phyloP scores from a whole-genome alignment of 92 coral and sea anemone species.

The Bergia puertoricense region DNA sequence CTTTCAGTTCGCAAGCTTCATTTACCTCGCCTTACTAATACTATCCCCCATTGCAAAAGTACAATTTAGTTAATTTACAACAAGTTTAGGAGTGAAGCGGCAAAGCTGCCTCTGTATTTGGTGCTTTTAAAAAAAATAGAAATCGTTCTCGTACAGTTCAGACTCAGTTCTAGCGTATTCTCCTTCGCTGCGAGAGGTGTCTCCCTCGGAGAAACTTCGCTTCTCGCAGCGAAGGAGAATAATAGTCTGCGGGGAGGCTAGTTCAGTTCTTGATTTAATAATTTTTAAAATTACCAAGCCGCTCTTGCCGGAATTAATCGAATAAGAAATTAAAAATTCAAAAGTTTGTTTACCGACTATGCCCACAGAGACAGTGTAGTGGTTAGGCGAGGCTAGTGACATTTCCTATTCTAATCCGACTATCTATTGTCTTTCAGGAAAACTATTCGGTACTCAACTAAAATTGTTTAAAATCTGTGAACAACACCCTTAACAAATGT shows the following conservation, averaged over 20 bases:
- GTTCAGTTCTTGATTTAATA: too few species aligned
- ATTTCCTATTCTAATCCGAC: constrained; percentile 2
- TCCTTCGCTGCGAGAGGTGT: too few species aligned
- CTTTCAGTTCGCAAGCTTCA: not conserved
- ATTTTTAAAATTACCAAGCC: too few species aligned
- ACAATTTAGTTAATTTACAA: not conserved
- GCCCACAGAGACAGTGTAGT: not conserved
- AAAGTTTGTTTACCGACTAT: not conserved
- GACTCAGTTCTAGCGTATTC: too few species aligned
- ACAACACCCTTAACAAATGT: not conserved
- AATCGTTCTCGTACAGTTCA: too few species aligned
- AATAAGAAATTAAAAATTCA: not conserved
- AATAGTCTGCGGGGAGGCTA: too few species aligned
- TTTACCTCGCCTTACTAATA: not conserved
- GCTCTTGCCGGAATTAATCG: not conserved
- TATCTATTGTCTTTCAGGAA: constrained; percentile 15
- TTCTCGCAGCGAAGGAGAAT: too few species aligned
- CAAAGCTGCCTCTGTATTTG: too few species aligned
- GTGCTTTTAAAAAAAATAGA: too few species aligned
- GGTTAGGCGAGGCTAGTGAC: constrained; percentile 12
- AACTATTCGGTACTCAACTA: not conserved
- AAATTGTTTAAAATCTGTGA: constrained; percentile 7
- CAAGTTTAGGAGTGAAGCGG: not conserved
- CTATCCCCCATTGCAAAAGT: not conserved
- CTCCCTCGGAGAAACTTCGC: too few species aligned